These are phyloP conservation scores for Pachyrhynchus sulphureomaculatus DNA, from an alignment of 1,140 invertebrate genomes.

Conservation along the genomic window DNA sequence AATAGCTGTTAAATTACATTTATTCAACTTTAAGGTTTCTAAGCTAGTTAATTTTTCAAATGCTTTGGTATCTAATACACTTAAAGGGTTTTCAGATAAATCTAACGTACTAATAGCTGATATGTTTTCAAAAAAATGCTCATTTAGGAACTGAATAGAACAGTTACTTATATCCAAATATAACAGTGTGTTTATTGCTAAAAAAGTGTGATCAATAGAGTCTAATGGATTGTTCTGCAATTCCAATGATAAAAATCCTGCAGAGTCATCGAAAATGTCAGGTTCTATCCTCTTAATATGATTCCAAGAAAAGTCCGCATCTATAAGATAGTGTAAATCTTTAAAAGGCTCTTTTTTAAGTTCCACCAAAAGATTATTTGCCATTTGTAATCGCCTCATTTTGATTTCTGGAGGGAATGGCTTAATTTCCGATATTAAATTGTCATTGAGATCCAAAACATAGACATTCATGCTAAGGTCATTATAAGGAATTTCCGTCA, in stretches of 20 bases:
- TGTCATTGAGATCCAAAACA: slow-evolving; percentile 70
- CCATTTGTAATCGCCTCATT: slow-evolving; percentile 68
- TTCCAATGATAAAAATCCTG: slow-evolving; percentile 68
- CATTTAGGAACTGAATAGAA: slow-evolving; percentile 59
- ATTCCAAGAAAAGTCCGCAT: slow-evolving; percentile 69
- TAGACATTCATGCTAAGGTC: slow-evolving; percentile 70
- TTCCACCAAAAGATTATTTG: slow-evolving; percentile 63
- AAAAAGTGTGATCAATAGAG: slow-evolving; percentile 63
- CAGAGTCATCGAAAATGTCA: slow-evolving; percentile 66
- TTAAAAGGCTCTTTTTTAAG: slow-evolving; percentile 63
- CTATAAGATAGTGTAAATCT: slow-evolving; percentile 61
- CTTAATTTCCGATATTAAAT: slow-evolving; percentile 60
- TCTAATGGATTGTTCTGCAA: slow-evolving; percentile 68
- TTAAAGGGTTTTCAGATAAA: slow-evolving; percentile 68
- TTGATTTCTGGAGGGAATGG: slow-evolving; percentile 67
- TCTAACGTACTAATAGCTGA: slow-evolving; percentile 66
- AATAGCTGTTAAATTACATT: slow-evolving; percentile 63
- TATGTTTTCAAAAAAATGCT: slow-evolving; percentile 67
- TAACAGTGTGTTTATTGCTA: slow-evolving; percentile 64
- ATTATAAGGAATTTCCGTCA: slow-evolving; percentile 67
- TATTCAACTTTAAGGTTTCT: slow-evolving; percentile 65
- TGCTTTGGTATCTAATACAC: slow-evolving; percentile 57
- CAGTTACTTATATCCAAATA: slow-evolving; percentile 69
- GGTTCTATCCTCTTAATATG: slow-evolving; percentile 63
- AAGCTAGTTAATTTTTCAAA: slow-evolving; percentile 65